These are phyloP conservation scores for Lissonota sp. DNA, from an alignment of 2,888 invertebrate species.

Conservation along the genomic window DNA sequence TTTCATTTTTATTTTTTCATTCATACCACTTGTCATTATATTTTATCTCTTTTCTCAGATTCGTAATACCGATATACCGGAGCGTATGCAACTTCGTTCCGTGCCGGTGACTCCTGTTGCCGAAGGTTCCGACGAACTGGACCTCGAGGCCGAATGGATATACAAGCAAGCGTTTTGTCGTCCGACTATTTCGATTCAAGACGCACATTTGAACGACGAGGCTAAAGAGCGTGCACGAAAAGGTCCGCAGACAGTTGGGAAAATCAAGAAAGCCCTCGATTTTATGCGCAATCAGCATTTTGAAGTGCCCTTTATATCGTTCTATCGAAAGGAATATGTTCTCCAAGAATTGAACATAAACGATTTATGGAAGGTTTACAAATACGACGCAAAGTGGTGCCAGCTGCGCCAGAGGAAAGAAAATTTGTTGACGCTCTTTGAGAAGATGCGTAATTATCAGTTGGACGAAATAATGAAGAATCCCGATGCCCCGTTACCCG, in stretches of 20 bases:
- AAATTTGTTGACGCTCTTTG: slow-evolving; percentile 92
- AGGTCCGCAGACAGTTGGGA: slow-evolving; percentile 90
- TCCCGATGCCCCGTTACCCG: slow-evolving; percentile 93
- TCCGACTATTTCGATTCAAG: slow-evolving; percentile 92
- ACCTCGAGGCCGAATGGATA: slow-evolving; percentile 99
- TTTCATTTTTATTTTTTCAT: neutral
- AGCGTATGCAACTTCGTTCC: slow-evolving; percentile 95
- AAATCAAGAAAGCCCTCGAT: slow-evolving; percentile 96
- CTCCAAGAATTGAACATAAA: slow-evolving; percentile 97
- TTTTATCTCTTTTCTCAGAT: slow-evolving; percentile 84
- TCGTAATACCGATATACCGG: slow-evolving; percentile 94
- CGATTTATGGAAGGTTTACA: slow-evolving; percentile 99
- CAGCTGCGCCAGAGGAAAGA: slow-evolving; percentile 94
- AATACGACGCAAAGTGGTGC: slow-evolving; percentile 97
- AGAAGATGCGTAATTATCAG: slow-evolving; percentile 97
- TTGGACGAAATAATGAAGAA: slow-evolving; percentile 92
- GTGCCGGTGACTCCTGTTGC: slow-evolving; percentile 93
- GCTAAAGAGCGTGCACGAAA: slow-evolving; percentile 86
- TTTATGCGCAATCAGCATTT: slow-evolving; percentile 98
- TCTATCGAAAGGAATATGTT: slow-evolving; percentile 99
- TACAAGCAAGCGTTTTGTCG: slow-evolving; percentile 96
- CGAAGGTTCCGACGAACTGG: slow-evolving; percentile 94
- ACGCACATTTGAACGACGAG: slow-evolving; percentile 85
- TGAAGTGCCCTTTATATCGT: slow-evolving; percentile 99
- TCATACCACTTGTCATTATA: too few relatives aligned